A percentile compares a stretch with the other conserved stretches of the same genome.
Conservation (phyloP, 2,888 invertebrate genomes). For the Oligia fasciuncula region DNA sequence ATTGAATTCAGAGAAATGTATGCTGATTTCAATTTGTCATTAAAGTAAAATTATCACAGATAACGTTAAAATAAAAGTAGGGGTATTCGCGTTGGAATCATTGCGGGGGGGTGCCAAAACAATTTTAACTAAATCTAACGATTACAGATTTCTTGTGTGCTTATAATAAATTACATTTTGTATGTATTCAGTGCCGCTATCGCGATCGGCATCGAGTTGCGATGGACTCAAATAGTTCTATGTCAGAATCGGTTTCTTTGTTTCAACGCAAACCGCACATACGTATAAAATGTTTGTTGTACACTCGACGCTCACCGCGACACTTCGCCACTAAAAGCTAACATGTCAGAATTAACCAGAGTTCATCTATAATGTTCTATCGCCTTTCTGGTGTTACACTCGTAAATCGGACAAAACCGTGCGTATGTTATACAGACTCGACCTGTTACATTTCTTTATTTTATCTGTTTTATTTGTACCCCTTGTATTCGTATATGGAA, state of each 20-base stretch:
- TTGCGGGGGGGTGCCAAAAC: slow-evolving; percentile 75
- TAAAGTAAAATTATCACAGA: slow-evolving; percentile 88
- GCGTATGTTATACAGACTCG: slow-evolving; percentile 37
- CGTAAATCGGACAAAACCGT: slow-evolving; percentile 44
- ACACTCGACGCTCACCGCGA: slow-evolving; percentile 61
- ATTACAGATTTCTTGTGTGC: slow-evolving; percentile 67
- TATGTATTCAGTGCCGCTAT: slow-evolving; percentile 59
- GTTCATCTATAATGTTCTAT: slow-evolving; percentile 53
- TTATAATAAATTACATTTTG: slow-evolving; percentile 64
- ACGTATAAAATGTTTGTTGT: slow-evolving; percentile 51
- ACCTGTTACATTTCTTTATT: slow-evolving; percentile 40
- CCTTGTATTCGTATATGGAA: slow-evolving; percentile 44
- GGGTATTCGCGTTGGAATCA: slow-evolving; percentile 75
- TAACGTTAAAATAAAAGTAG: slow-evolving; percentile 86
- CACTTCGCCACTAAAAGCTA: slow-evolving; percentile 42
- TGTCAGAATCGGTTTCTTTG: slow-evolving; percentile 35
- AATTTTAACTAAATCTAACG: slow-evolving; percentile 70
- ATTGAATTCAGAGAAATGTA: slow-evolving; percentile 63
- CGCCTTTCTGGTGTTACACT: slow-evolving; percentile 51
- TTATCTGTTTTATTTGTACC: slow-evolving; percentile 47
- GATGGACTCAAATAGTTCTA: slow-evolving; percentile 47
- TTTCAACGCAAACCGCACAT: slow-evolving; percentile 55
- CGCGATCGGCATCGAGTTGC: slow-evolving; percentile 56
- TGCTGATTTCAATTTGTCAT: slow-evolving; percentile 77
- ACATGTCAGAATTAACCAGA: slow-evolving; percentile 42